phyloP scores from a whole-genome alignment of 2,113 vertebrate species.

The Trichomycterus rosablanca region DNA sequence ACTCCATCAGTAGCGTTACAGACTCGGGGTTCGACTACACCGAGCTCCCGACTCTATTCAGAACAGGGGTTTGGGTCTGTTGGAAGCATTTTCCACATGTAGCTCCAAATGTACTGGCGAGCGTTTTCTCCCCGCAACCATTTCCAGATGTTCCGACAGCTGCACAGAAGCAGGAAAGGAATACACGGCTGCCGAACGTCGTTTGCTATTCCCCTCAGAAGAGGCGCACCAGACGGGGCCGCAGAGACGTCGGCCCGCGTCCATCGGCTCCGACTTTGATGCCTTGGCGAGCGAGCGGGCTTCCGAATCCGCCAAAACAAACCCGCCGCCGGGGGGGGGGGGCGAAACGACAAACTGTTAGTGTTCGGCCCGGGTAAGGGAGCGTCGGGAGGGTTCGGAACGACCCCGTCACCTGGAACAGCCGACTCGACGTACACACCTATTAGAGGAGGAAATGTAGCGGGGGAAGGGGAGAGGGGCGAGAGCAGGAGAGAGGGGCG shows the following conservation, averaged over 20 bases:
- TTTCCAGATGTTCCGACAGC: slow-evolving; percentile 37
- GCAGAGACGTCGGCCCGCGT: slow-evolving; percentile 14
- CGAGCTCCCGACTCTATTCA: too few relatives aligned
- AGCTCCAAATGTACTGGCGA: slow-evolving; percentile 31
- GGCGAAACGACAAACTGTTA: slow-evolving; percentile 13
- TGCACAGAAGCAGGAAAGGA: slow-evolving; percentile 33
- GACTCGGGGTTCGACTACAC: too few relatives aligned
- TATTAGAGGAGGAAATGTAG: slow-evolving; percentile 22
- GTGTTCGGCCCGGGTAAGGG: not conserved
- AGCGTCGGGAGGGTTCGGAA: not conserved
- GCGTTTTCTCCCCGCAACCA: slow-evolving; percentile 15
- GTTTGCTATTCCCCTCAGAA: slow-evolving; percentile 29
- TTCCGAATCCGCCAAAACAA: slow-evolving; percentile 12
- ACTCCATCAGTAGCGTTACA: too few relatives aligned
- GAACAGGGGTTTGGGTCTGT: not conserved
- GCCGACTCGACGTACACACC: slow-evolving; percentile 16
- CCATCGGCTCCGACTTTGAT: slow-evolving; percentile 1
- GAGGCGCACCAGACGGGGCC: slow-evolving; percentile 6
- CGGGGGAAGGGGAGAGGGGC: not conserved
- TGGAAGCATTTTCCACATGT: slow-evolving; percentile 15
- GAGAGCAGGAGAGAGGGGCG: too few relatives aligned
- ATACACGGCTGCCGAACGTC: slow-evolving; percentile 6
- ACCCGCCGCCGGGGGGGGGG: not conserved
- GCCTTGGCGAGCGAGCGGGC: not conserved
- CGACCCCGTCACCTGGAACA: slow-evolving; percentile 11